A percentile compares a stretch with the other conserved stretches of the same genome.
phyloP scores from a whole-genome alignment of 2,888 invertebrate species.

The Liodrosophila aerea region DNA sequence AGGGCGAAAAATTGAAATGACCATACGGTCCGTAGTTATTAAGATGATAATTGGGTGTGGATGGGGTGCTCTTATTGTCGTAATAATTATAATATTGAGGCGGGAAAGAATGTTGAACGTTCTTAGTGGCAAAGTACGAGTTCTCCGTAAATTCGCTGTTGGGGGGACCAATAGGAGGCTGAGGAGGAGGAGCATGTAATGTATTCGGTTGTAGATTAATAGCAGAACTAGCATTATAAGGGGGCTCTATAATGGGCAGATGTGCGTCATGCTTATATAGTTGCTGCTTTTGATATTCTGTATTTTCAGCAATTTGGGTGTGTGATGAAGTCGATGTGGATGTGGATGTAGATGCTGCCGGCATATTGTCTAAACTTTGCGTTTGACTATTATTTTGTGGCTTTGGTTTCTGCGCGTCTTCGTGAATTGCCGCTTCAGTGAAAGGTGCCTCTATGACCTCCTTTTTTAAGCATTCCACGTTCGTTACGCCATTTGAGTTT shows the following conservation, averaged over 20 bases:
- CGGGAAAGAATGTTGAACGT: conserved; percentile 64
- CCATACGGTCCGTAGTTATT: conserved; percentile 75
- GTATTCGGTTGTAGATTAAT: conserved; percentile 52
- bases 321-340: too few relatives aligned
- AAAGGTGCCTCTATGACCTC: conserved; percentile 17
- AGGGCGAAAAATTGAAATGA: conserved; percentile 75
- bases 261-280: conserved; percentile 61
- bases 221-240: conserved; percentile 43
- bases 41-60: conserved; percentile 69
- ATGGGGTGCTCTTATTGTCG: conserved; percentile 69
- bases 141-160: conserved; percentile 52
- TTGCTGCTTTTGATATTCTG: conserved; percentile 48
- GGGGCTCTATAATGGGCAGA: conserved; percentile 47
- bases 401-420: conserved; percentile 30
- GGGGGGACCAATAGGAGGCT: conserved; percentile 33
- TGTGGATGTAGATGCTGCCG: conserved; percentile 24
- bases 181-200: conserved; percentile 34
- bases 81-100: conserved; percentile 74
- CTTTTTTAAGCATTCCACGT: conserved; percentile 25
- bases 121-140: conserved; percentile 60
- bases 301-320: conserved; percentile 15
- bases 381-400: conserved; percentile 32
- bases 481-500: conserved; percentile 24
- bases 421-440: conserved; percentile 6
- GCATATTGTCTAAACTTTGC: conserved; percentile 20